phyloP scores from a whole-genome alignment of 2,888 invertebrate genomes.

The Incurvaria masculella region DNA sequence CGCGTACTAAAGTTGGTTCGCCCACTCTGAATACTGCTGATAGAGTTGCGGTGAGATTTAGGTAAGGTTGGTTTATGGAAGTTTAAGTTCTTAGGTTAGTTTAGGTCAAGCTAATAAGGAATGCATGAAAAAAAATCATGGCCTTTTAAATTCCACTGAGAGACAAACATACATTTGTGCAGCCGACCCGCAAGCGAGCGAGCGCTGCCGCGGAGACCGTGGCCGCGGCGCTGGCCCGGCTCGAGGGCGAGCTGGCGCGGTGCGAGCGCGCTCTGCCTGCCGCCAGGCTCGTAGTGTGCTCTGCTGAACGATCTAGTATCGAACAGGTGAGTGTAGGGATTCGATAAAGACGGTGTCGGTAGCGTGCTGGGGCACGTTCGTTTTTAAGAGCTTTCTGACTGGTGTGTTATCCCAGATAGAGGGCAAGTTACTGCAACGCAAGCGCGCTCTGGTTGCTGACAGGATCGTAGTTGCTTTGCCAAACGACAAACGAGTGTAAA shows the following conservation, averaged over 20 bases:
- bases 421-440: slow-evolving; percentile 32
- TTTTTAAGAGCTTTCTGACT: no score
- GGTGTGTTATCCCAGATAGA: no score
- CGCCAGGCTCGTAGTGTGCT: slow-evolving; percentile 36
- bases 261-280: slow-evolving; percentile 34
- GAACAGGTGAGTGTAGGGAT: slow-evolving; percentile 27
- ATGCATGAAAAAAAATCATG: no score
- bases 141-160: no score
- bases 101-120: no score
- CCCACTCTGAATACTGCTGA: no score
- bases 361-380: not conserved
- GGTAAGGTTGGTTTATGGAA: no score
- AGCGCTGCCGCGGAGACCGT: slow-evolving; percentile 27
- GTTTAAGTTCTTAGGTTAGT: no score
- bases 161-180: no score
- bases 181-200: slow-evolving; percentile 16
- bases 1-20: no score
- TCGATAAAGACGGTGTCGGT: not conserved
- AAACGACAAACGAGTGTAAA: no score
- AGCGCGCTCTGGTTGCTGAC: slow-evolving; percentile 32
- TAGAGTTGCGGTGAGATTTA: no score
- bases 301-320: slow-evolving; percentile 37
- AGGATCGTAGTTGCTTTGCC: slow-evolving; percentile 34
- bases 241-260: slow-evolving; percentile 35
- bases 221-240: slow-evolving; percentile 31